These are phyloP conservation scores for Alectura lathami DNA, from an alignment of 2,113 vertebrate species.

Conservation along the genomic window DNA sequence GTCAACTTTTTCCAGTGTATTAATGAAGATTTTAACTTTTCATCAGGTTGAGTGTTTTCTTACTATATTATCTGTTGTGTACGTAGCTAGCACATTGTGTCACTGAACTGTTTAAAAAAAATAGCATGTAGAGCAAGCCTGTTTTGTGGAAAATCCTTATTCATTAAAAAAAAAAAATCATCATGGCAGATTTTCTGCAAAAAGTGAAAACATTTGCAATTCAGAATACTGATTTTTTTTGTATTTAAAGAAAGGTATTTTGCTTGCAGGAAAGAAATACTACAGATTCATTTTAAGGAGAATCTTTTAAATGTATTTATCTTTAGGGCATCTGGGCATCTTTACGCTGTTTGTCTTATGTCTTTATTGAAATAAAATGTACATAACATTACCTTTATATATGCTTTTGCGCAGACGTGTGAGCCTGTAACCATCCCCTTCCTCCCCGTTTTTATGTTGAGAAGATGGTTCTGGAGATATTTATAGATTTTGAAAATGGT, in stretches of 20 bases:
- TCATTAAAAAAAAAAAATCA: constrained; percentile 86
- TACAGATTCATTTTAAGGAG: constrained; percentile 89
- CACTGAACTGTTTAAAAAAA: constrained; percentile 88
- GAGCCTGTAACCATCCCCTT: constrained; percentile 73
- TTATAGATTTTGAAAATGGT: not conserved
- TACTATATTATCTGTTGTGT: constrained; percentile 90
- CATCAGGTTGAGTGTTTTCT: constrained; percentile 94
- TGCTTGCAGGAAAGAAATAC: constrained; percentile 87
- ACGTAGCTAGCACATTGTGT: constrained; percentile 93
- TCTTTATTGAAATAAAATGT: constrained; percentile 96
- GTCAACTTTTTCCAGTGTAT: constrained; percentile 98
- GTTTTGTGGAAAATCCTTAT: constrained; percentile 90
- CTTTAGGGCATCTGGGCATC: constrained; percentile 89
- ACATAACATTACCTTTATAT: constrained; percentile 88
- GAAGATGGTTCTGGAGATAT: constrained; percentile 28
- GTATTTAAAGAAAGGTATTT: constrained; percentile 89
- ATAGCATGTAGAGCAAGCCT: constrained; percentile 96
- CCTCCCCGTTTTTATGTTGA: constrained; percentile 64
- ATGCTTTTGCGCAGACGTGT: constrained; percentile 75
- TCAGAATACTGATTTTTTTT: constrained; percentile 81
- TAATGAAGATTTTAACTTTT: constrained; percentile 99
- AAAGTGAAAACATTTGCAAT: constrained; percentile 78
- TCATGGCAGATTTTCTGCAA: constrained; percentile 92
- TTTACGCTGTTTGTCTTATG: constrained; percentile 89
- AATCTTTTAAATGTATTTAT: constrained; percentile 92